Evolutionary conservation across 2,888 invertebrate species (phyloP), one percentile per base, ranked within the genome.

Genomic region (Caenorhabditis zanzibari): DNA sequence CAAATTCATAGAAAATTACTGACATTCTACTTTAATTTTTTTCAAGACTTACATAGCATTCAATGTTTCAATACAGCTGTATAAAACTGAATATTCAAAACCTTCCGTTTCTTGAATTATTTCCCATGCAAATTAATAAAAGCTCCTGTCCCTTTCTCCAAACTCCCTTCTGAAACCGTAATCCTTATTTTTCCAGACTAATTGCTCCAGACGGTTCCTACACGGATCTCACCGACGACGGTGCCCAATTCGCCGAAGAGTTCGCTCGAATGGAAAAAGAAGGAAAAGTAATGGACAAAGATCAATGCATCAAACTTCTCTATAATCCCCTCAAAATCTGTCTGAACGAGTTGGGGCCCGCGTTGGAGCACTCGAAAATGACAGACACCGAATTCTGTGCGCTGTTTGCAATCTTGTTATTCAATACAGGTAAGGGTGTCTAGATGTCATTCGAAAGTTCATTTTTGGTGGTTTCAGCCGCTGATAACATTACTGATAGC

Each of bases 361-460:
- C 90, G 0, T 84, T 90, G 86, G 76, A 82, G 54, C 82, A 86
- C 52, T 75, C 86, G 59, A 58, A 80, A 71, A 90, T 88, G 87
- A 87, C 84, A 10, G 90, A 90, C 52, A 82, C 85, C 35, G 90
- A 90, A 66, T 88, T 90, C 69, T 87, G 90, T 64, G 89, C 86
- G 16, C 81, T 89, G 10, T 82, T 88, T 35, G 86, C 88, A 14
- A 79, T 89, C 9, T 76, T 90, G 49, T 73, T 90, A 22, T 90
- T 90, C 68, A 88, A 90, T 69, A 85, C 90, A 49, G 81, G 89
- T 90, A 52, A 35, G 28, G 12, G 6, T 35, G 81, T 80, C 24
- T 35, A 44, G 24, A 54, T 74, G 72, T 73, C 74, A 66, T 44
- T 80, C 71, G 59, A 73, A 73, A 80, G 80, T 73, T 66, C 80